Evolutionary conservation across 1,140 invertebrate species (phyloP), one percentile per base, ranked within the genome.

Genomic region (Euura saliciscinereae): DNA sequence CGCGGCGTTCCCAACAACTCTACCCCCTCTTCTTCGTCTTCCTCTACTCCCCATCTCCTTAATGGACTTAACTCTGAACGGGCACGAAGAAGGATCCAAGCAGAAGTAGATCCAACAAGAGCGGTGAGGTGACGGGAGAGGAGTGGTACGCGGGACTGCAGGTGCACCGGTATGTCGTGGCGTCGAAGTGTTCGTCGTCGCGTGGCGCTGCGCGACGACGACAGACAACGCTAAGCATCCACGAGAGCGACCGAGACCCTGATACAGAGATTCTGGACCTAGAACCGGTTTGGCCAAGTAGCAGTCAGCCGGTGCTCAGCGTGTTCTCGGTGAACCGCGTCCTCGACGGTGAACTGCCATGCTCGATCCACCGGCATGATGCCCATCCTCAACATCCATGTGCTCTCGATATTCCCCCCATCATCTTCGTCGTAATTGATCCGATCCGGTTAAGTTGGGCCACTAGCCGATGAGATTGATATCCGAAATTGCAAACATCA

Each of bases 1-100:
- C 70, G 78, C 84, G 73, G 71, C 81, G 76, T 80, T 81, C 80
- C 79, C 78, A 79, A 82, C 83, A 81, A 85, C 82, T 86, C 84
- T 78, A 74, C 77, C 67, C 74, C 74, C 74, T 73, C 74, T 11
- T 11, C 11, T 11, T 11, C 3, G 8, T 59, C 51, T n/a, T n/a
- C 6, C 8, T 59, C 3, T n/a, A 6, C 46, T 51, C 7, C 46
- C 51, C 13, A 8, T 28, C 51, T 59, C 13, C 51, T 59, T 59
- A 59, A 59, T 59, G 51, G 51, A 59, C 51, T 59, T n/a, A n/a
- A n/a, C 8, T 59, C 28, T 28, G 28, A 28, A 59, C 65, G 13
- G 44, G 45, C 71, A 68, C 13, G 66, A 70, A n/a, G 59, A 28
- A 10, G 43, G 43, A 6, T 4, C 8, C 8, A 42, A 67, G 8